Evolutionary conservation across 2,888 invertebrate species (phyloP).

Genomic region (Andrena dorsata): DNA sequence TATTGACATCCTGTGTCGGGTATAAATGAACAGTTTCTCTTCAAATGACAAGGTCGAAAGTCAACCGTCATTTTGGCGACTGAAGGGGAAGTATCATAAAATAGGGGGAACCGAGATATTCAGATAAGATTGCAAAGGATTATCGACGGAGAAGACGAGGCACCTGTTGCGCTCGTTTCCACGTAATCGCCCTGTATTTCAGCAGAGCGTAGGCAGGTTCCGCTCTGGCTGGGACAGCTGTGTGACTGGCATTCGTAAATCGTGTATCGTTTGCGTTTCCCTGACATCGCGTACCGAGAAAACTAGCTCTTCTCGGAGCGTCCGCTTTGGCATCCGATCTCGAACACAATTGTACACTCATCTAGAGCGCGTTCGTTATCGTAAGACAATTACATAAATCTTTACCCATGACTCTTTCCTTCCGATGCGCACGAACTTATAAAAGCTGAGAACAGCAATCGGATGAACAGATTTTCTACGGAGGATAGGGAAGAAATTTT

Average conservation of each 20-base stretch:
- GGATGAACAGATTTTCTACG: too few species aligned
- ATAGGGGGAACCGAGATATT: constrained; percentile 40
- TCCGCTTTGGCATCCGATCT: constrained; percentile 55
- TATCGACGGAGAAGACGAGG: constrained; percentile 51
- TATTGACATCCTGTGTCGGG: background rate
- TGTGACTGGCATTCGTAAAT: constrained; percentile 62
- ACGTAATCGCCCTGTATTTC: constrained; percentile 67
- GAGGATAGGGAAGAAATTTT: too few species aligned
- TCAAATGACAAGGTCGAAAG: background rate
- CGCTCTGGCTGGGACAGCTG: constrained; percentile 45
- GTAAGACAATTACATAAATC: too few species aligned
- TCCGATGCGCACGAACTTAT: background rate
- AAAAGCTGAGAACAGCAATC: too few species aligned
- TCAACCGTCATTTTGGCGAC: background rate
- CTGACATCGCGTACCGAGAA: constrained; percentile 74
- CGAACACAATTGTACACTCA: background rate
- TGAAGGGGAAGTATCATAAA: constrained; percentile 42
- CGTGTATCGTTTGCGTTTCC: constrained; percentile 65
- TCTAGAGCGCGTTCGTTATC: background rate
- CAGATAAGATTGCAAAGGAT: constrained; percentile 52
- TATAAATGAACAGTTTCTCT: background rate
- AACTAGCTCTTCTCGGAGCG: constrained; percentile 45
- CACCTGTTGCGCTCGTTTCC: constrained; percentile 69
- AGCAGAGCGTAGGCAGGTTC: constrained; percentile 45
- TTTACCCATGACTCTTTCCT: background rate